These are phyloP conservation scores for Sprattus sprattus DNA, from an alignment of 2,113 vertebrate species.

Conservation along the genomic window DNA sequence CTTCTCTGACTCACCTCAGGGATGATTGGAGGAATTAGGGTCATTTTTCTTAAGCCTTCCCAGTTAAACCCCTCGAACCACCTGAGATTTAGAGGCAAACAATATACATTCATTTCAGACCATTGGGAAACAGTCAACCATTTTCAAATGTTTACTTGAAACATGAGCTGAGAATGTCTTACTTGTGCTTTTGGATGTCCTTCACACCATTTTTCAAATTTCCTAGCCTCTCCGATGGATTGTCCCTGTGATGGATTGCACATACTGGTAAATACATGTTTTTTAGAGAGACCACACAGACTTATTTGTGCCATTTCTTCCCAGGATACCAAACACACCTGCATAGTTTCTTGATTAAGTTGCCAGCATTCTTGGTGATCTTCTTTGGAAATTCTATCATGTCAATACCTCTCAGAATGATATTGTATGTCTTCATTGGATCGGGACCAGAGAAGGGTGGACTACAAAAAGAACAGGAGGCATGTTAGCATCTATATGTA, in stretches of 20 bases:
- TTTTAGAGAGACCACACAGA: not conserved
- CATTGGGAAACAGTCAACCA: not conserved
- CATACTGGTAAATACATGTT: not conserved
- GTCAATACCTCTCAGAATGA: slow-evolving; percentile 94
- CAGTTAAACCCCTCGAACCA: slow-evolving; percentile 99
- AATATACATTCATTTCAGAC: not conserved
- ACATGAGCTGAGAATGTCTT: slow-evolving; percentile 58
- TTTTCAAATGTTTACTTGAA: not conserved
- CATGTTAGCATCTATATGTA: not conserved
- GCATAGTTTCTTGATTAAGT: slow-evolving; percentile 98
- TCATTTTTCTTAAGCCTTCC: slow-evolving; percentile 94
- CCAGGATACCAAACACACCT: slow-evolving; percentile 71
- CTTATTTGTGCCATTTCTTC: not conserved
- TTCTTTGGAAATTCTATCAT: slow-evolving; percentile 99
- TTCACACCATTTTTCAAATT: slow-evolving; percentile 97
- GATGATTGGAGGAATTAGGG: slow-evolving; percentile 90
- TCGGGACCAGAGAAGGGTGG: slow-evolving; percentile 97
- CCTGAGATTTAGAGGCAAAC: slow-evolving; percentile 62
- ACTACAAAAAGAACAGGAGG: slow-evolving; percentile 59
- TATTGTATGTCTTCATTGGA: slow-evolving; percentile 97
- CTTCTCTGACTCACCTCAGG: slow-evolving; percentile 81
- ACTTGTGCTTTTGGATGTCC: slow-evolving; percentile 99
- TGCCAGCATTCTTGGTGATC: slow-evolving; percentile 95
- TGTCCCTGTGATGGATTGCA: slow-evolving; percentile 78
- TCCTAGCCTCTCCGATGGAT: slow-evolving; percentile 92